phyloP scores from a whole-genome alignment of 1,140 invertebrate species.

The Bombus balteatus region DNA sequence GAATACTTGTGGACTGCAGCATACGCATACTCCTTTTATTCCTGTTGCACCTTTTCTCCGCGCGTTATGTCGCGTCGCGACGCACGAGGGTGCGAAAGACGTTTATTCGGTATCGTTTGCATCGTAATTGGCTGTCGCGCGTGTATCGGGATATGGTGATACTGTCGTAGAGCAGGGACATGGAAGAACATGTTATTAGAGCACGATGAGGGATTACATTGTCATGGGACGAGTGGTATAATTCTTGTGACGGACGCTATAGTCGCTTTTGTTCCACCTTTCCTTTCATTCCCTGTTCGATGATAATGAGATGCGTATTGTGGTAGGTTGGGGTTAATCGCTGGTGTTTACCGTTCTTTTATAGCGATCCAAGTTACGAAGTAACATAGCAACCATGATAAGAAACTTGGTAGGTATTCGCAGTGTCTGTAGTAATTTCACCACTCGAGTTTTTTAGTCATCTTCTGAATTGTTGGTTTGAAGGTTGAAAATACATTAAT shows the following conservation, averaged over 20 bases:
- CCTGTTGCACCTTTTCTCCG: background rate
- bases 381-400: background rate
- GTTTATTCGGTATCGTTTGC: conserved; percentile 19
- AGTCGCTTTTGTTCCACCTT: conserved; percentile 10
- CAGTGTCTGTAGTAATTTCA: background rate
- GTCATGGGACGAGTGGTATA: conserved; percentile 7
- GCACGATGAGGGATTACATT: conserved; percentile 33
- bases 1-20: no score
- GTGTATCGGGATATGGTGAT: background rate
- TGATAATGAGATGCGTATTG: conserved; percentile 10
- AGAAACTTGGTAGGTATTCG: background rate
- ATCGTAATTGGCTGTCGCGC: conserved; percentile 34
- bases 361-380: background rate
- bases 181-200: conserved; percentile 29
- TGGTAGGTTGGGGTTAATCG: background rate
- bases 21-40: background rate
- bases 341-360: background rate
- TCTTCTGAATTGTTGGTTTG: background rate
- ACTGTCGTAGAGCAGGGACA: background rate
- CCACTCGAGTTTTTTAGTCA: background rate
- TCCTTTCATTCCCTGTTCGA: background rate
- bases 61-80: background rate
- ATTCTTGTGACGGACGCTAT: conserved; percentile 13
- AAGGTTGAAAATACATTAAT: background rate
- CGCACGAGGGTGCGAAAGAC: background rate